A percentile compares a stretch with the other conserved stretches of the same genome.
Evolutionary conservation across 2,888 invertebrate genomes (phyloP).

Genomic region (Stratiomys singularior): DNA sequence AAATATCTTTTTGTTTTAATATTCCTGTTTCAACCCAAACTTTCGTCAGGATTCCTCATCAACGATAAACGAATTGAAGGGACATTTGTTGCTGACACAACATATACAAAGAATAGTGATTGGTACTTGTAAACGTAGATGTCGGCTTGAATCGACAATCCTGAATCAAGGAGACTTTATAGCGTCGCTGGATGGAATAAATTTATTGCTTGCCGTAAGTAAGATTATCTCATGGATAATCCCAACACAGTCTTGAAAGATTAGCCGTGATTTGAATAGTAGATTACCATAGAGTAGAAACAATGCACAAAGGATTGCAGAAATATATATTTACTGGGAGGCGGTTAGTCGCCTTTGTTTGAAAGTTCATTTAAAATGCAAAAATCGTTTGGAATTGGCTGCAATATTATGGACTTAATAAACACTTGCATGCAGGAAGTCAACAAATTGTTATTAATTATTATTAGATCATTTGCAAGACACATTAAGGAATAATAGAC

Average conservation of each 20-base stretch:
- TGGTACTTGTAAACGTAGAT: background rate
- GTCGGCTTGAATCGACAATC: slow-evolving; percentile 1
- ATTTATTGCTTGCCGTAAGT: slow-evolving; percentile 32
- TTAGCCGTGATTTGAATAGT: slow-evolving; percentile 13
- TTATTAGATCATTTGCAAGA: no score
- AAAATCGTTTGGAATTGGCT: no score
- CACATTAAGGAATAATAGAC: no score
- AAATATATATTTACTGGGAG: slow-evolving; percentile 20
- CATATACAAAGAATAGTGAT: background rate
- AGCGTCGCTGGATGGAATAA: slow-evolving; percentile 24
- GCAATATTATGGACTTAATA: no score
- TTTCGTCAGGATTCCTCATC: no score
- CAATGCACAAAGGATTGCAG: background rate
- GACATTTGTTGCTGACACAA: background rate
- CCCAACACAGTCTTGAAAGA: slow-evolving; percentile 20
- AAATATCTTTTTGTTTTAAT: no score
- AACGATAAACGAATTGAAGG: no score
- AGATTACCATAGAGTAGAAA: slow-evolving; percentile 5
- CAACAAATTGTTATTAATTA: no score
- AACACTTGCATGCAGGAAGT: no score
- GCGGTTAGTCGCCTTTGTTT: no score
- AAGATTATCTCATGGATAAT: slow-evolving; percentile 37
- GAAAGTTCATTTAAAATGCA: no score
- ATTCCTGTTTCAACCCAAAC: no score
- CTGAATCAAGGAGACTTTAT: slow-evolving; percentile 36